Evolutionary conservation across 2,888 invertebrate species (phyloP).

Genomic region (Vanessa cardui): DNA sequence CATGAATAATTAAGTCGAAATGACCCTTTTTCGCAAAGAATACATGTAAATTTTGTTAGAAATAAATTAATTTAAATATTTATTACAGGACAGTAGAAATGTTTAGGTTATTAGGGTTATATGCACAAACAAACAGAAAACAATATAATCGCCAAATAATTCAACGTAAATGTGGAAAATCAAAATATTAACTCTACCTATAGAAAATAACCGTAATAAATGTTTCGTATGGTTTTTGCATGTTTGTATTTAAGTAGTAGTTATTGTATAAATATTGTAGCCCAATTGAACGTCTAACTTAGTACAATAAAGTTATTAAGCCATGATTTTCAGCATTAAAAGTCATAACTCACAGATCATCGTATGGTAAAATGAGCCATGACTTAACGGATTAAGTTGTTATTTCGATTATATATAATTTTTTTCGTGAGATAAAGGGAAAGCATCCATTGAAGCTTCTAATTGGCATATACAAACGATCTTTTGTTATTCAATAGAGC

Average conservation of each 20-base stretch:
- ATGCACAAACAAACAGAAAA: too few relatives aligned
- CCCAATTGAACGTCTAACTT: not conserved
- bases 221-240: not conserved
- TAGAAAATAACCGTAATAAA: not conserved
- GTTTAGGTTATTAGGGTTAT: too few relatives aligned
- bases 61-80: too few relatives aligned
- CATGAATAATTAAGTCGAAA: too few relatives aligned
- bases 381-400: not conserved
- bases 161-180: too few relatives aligned
- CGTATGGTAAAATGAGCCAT: not conserved
- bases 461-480: conserved; percentile 68
- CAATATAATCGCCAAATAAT: too few relatives aligned
- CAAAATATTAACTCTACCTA: too few relatives aligned
- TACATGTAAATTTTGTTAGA: too few relatives aligned
- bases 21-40: too few relatives aligned
- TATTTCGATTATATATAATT: conserved; percentile 22
- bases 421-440: conserved; percentile 47
- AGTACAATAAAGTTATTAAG: conserved; percentile 1
- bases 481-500: conserved; percentile 56
- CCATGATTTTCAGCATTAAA: not conserved
- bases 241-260: not conserved
- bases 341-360: not conserved
- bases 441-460: conserved; percentile 51
- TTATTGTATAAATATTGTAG: conserved; percentile 5
- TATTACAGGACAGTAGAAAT: too few relatives aligned